Evolutionary conservation across 2,113 vertebrate genomes (phyloP), one percentile per base, ranked within the genome.

Genomic region (Ochotona curzoniae): DNA sequence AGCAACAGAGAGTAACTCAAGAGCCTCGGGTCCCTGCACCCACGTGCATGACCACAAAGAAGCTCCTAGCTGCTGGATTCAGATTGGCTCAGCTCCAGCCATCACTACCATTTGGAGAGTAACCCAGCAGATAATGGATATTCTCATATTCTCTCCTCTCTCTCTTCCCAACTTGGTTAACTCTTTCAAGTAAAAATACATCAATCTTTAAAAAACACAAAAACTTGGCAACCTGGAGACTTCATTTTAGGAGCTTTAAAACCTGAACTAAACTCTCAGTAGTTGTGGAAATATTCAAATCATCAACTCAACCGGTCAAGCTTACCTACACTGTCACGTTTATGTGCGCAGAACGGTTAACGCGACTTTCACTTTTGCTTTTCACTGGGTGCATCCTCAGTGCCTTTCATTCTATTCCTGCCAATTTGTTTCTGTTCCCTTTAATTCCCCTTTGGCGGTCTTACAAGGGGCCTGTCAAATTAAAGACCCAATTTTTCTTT

Each of bases 391-490:
- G 10, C 75, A 9, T 63, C 49, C 23, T n/a, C n/a, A n/a, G n/a
- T n/a, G n/a, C n/a, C n/a, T 35, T 83, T 69, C 61, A 83, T 47
- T 75, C 61, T 64, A 11, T 57, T 20, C 57, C 0, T 71, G 28
- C 20, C 30, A 75, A 79, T 89, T 54, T 75, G 38, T 66, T 2
- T 30, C 15, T 69, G 74, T 35, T 75, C 15, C 87, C 30, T 35
- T 60, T 61, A n/a, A 35, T 60, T 44, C 38, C 6, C 25, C 47
- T 75, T 76, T 71, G 28, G 30, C 35, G 38, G 11, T 70, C 30
- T 95, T 71, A 76, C 5, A 61, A 83, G n/a, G 91, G 8, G 76
- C 44, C 20, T 91, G 47, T 71, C 64, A 79, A n/a, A 71, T 90
- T 87, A 73, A 92, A 85, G 74, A 88, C 47, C 7, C 23, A 70